Evolutionary conservation across 2,113 vertebrate species (phyloP).

Genomic region (Silurus glanis): DNA sequence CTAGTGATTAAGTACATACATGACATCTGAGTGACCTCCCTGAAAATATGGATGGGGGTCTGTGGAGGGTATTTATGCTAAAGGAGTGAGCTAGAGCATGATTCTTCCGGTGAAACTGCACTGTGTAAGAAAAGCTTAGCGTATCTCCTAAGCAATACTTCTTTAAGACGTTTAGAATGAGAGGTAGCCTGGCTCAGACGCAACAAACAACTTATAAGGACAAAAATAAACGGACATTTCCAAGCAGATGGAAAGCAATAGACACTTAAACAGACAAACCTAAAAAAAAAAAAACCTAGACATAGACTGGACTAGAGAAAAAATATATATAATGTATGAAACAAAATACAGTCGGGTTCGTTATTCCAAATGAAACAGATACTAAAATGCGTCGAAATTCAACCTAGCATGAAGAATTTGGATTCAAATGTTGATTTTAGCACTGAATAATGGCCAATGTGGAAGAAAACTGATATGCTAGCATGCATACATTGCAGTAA

Average conservation of each 20-base stretch:
- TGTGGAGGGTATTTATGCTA: neutral
- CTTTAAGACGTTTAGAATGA: neutral
- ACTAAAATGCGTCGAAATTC: neutral
- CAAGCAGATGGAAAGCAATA: neutral
- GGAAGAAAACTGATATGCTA: neutral
- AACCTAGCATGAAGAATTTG: too few species aligned
- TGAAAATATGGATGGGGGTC: neutral
- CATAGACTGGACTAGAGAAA: neutral
- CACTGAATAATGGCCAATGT: neutral
- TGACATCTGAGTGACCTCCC: neutral
- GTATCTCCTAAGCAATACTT: neutral
- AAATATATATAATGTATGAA: neutral
- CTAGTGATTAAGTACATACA: neutral
- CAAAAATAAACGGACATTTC: neutral
- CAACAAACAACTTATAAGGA: neutral
- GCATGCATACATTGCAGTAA: neutral
- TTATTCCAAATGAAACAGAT: neutral
- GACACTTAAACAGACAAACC: neutral
- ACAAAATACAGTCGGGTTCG: neutral
- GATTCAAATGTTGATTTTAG: neutral
- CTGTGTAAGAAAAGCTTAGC: conserved; percentile 10
- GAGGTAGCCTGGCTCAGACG: neutral
- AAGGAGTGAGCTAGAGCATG: neutral
- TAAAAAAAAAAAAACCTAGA: neutral
- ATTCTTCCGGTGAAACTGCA: neutral